Evolutionary conservation across 2,888 invertebrate species (phyloP).

Genomic region (Smittia aterrima): DNA sequence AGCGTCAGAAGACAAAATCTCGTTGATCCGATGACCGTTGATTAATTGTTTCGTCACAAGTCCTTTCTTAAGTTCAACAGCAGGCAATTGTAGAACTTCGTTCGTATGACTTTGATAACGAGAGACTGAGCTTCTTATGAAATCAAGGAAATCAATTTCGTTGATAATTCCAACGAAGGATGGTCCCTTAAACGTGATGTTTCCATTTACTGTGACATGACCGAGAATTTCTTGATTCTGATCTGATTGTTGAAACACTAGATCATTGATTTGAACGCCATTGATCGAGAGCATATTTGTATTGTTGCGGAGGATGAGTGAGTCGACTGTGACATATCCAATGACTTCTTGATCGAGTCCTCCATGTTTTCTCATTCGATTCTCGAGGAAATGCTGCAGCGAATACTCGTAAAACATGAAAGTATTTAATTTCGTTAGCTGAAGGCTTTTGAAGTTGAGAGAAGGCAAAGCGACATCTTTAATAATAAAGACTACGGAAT

Average conservation of each 20-base stretch:
- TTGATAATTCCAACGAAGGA: neutral
- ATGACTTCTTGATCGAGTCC: neutral
- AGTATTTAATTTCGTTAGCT: neutral
- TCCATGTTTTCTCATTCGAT: constrained; percentile 16
- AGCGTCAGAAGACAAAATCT: neutral
- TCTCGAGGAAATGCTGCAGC: neutral
- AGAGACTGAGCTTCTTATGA: neutral
- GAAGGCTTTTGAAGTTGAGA: neutral
- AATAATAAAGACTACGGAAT: neutral
- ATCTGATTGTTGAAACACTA: neutral
- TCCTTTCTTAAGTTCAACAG: constrained; percentile 17
- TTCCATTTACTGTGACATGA: neutral
- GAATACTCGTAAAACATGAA: constrained; percentile 10
- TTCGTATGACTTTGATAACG: neutral
- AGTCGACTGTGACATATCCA: neutral
- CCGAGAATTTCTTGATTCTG: constrained; percentile 7
- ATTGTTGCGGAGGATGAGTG: neutral
- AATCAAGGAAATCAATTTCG: neutral
- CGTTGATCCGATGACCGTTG: constrained; percentile 12
- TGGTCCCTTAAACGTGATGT: constrained; percentile 14
- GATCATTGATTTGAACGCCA: neutral
- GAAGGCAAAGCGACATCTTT: neutral
- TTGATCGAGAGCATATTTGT: constrained; percentile 16
- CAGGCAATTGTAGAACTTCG: neutral
- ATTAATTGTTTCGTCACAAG: neutral